A percentile compares a stretch with the other conserved stretches of the same genome.
Conservation (phyloP, 2,888 invertebrate species). For the Macrosoma leucophasiata region DNA sequence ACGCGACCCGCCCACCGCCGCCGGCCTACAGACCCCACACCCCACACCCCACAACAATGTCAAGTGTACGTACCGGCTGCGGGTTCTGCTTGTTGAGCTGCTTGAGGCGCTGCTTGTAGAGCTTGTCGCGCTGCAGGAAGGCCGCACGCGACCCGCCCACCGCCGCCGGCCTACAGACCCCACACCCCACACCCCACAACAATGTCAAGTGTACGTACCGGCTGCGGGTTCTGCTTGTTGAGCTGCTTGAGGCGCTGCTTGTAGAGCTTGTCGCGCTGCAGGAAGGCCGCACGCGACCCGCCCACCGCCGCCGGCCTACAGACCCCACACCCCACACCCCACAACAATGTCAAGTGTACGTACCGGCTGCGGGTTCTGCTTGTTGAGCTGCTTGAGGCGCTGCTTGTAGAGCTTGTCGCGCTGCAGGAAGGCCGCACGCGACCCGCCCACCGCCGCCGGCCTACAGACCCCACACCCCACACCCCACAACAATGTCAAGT, state of each 20-base stretch:
- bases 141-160: conserved; percentile 49
- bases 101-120: conserved; percentile 65
- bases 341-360: no score
- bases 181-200: no score
- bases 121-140: conserved; percentile 65
- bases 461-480: no score
- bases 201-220: no score
- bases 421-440: conserved; percentile 58
- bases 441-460: conserved; percentile 52
- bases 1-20: conserved; percentile 52
- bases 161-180: conserved; percentile 43
- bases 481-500: no score
- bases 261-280: conserved; percentile 66
- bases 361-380: conserved; percentile 63
- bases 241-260: conserved; percentile 65
- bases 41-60: no score
- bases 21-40: conserved; percentile 34
- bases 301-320: conserved; percentile 51
- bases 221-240: conserved; percentile 58
- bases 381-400: conserved; percentile 58
- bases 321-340: no score
- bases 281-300: conserved; percentile 51
- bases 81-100: conserved; percentile 61
- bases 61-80: no score
- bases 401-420: conserved; percentile 69